Conservation (phyloP, 2,888 invertebrate species). For the Eupithecia pulchellata region DNA sequence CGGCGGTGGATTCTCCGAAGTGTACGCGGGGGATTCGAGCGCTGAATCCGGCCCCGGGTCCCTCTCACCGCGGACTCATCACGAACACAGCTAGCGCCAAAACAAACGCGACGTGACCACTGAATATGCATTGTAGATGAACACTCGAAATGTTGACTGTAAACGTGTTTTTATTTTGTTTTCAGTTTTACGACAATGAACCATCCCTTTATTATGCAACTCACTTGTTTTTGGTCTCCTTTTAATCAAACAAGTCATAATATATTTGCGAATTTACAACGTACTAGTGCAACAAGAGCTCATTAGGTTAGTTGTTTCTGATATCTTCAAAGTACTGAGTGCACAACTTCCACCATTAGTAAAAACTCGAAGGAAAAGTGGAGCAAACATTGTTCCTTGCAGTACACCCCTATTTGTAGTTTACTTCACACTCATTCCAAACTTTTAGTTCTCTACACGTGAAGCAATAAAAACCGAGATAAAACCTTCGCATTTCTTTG, state of each 20-base stretch:
- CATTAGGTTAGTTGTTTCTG: neutral
- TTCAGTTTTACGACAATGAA: neutral
- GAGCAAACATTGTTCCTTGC: constrained; percentile 5
- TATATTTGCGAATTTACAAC: neutral
- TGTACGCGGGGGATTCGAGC: constrained; percentile 81
- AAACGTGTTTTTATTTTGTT: neutral
- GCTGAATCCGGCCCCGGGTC: constrained; percentile 80
- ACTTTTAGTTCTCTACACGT: neutral
- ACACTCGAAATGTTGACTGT: neutral
- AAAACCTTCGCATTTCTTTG: neutral
- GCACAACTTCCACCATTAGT: neutral
- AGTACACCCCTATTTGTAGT: neutral
- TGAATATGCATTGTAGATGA: constrained; percentile 11
- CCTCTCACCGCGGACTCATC: constrained; percentile 76
- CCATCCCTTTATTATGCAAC: neutral
- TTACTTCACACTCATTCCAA: neutral
- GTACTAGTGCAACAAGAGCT: neutral
- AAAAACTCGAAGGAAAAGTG: constrained; percentile 4
- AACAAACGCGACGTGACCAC: constrained; percentile 25
- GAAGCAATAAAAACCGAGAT: neutral
- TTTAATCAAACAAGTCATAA: neutral
- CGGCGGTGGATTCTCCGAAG: constrained; percentile 77
- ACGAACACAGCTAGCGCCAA: constrained; percentile 80
- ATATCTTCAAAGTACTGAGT: neutral
- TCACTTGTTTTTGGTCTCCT: neutral